Evolutionary conservation across 2,888 invertebrate species (phyloP), one percentile per base, ranked within the genome.

Genomic region (Branchipolynoe longqiensis): DNA sequence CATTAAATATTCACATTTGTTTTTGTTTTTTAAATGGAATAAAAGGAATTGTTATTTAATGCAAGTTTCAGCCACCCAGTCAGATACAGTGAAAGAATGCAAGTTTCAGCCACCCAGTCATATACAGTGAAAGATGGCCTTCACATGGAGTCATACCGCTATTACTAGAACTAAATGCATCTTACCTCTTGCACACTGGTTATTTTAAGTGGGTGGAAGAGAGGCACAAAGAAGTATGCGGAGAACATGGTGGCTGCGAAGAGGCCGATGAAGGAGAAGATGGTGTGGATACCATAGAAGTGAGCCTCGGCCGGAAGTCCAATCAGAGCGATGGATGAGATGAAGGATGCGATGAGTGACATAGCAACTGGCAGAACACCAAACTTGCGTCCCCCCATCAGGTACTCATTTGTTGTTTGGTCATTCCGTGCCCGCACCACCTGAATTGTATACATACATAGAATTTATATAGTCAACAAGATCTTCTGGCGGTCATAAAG

Each of bases 181-280:
- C 36, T 64, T 73, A 78, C 78, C 78, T 78, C 78, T 54, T 78
- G 78, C 22, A 33, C 78, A 48, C 78, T 78, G 28, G 78, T 78
- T 2, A 78, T 78, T 4, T 48, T 48, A 12, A 78, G 78, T 48
- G 78, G 78, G 31, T 78, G 78, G 1, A 78, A 48, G n/a, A 78
- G 28, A 1, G 78, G 78, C 54, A 78, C 54, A 25, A 78, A 78
- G 31, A 78, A 4, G 6, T 8, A 22, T 3, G 78, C 41, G 4
- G 78, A 41, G 4, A 78, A 48, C 1, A 78, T 25, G 8, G 78
- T 54, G 54, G 48, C 78, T 1, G 48, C n/a, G 31, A 78, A 41
- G 28, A 41, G 28, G 1, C 78, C 78, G 14, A 78, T 18, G 18
- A 78, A 48, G 31, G 78, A 40, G 31, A 78, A 48, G 12, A 41